Evolutionary conservation across 2,113 vertebrate genomes (phyloP).

Genomic region (Epinephelus moara): DNA sequence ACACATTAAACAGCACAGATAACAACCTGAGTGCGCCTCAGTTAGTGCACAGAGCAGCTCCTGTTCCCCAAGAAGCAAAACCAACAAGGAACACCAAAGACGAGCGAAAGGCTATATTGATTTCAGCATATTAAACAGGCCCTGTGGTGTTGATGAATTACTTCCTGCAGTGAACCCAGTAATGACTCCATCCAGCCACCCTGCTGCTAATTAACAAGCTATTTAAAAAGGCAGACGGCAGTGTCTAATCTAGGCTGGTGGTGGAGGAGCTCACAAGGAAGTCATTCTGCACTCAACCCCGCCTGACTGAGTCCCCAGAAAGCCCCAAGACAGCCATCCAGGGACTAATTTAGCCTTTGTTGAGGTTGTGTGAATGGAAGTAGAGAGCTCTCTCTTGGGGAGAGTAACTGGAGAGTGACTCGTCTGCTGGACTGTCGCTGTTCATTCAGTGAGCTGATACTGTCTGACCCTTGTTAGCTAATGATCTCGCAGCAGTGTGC

Average conservation of each 20-base stretch:
- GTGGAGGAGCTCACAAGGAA: slow-evolving; percentile 52
- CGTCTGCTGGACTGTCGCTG: slow-evolving; percentile 48
- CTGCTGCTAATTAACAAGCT: slow-evolving; percentile 66
- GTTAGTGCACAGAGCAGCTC: background rate
- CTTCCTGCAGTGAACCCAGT: slow-evolving; percentile 36
- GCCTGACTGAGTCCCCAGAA: slow-evolving; percentile 35
- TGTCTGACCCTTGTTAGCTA: slow-evolving; percentile 52
- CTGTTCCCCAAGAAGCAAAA: slow-evolving; percentile 17
- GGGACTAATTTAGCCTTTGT: slow-evolving; percentile 70
- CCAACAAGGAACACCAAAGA: slow-evolving; percentile 11
- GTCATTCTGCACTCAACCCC: slow-evolving; percentile 47
- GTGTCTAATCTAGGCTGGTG: slow-evolving; percentile 41
- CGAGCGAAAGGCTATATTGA: slow-evolving; percentile 39
- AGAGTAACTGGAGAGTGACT: slow-evolving; percentile 56
- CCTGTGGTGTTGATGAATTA: slow-evolving; percentile 57
- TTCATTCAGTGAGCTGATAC: slow-evolving; percentile 57
- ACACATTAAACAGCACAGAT: background rate
- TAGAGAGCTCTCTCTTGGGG: slow-evolving; percentile 39
- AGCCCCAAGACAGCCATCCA: slow-evolving; percentile 45
- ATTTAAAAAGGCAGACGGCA: slow-evolving; percentile 39
- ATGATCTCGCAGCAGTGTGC: slow-evolving; percentile 65
- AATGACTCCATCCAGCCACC: slow-evolving; percentile 55
- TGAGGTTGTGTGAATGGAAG: slow-evolving; percentile 63
- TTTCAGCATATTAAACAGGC: slow-evolving; percentile 39
- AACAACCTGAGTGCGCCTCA: background rate